Evolutionary conservation across 2,113 vertebrate genomes (phyloP).

Genomic region (Urocynchramus pylzowi): DNA sequence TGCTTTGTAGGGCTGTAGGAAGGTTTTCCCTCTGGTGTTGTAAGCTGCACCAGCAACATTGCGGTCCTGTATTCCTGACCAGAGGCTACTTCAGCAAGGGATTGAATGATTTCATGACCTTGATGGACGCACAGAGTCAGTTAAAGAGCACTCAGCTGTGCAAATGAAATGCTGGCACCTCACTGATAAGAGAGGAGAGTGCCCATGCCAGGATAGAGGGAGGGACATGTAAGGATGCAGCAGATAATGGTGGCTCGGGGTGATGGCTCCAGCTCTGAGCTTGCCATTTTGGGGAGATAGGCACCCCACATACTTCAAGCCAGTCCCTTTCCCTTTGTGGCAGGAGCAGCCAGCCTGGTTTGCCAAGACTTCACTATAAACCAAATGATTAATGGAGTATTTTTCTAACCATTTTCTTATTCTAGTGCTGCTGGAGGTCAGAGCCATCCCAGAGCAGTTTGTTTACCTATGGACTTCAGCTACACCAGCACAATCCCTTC

Average conservation of each 20-base stretch:
- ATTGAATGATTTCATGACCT: background rate
- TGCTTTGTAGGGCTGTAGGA: background rate
- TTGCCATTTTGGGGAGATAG: background rate
- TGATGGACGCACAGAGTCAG: background rate
- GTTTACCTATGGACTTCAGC: background rate
- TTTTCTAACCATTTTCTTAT: background rate
- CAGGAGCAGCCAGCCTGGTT: background rate
- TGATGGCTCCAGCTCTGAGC: background rate
- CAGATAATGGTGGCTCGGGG: background rate
- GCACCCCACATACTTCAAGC: background rate
- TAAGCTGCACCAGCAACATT: background rate
- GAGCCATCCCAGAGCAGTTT: background rate
- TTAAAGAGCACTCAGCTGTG: background rate
- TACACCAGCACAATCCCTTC: background rate
- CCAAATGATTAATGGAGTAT: background rate
- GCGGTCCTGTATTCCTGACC: background rate
- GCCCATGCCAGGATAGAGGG: constrained; percentile 2
- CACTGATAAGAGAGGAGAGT: constrained; percentile 18
- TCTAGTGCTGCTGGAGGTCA: background rate
- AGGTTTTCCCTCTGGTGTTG: background rate
- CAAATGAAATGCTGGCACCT: constrained; percentile 2
- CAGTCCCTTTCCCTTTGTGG: background rate
- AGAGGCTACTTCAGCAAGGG: background rate
- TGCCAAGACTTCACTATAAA: background rate
- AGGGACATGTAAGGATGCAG: background rate